These are phyloP conservation scores for Fragum whitleyi DNA, from an alignment of 2,888 invertebrate genomes.

Conservation along the genomic window DNA sequence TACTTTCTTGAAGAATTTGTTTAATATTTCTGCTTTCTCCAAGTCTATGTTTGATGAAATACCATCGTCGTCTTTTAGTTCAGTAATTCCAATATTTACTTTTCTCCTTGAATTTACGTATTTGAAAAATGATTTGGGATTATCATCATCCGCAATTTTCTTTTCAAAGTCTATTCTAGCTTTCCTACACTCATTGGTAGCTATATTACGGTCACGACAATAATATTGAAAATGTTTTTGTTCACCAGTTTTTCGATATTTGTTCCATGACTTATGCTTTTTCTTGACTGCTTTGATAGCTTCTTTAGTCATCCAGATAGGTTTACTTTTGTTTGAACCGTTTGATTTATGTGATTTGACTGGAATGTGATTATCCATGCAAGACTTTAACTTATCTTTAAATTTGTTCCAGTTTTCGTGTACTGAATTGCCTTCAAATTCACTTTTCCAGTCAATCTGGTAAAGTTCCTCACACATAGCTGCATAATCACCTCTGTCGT, in stretches of 20 bases:
- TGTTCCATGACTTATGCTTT: conserved; percentile 21
- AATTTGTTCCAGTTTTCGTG: too few species aligned
- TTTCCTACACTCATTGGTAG: conserved; percentile 27
- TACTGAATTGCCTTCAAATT: too few species aligned
- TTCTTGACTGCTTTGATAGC: conserved; percentile 14
- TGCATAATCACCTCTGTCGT: too few species aligned
- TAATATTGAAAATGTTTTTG: conserved; percentile 5
- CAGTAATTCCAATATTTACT: conserved; percentile 20
- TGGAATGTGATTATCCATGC: not conserved
- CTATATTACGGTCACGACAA: not conserved
- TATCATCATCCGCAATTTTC: conserved; percentile 8
- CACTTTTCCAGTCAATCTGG: too few species aligned
- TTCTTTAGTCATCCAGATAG: conserved; percentile 21
- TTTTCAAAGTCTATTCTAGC: conserved; percentile 24
- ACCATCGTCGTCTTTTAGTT: conserved; percentile 15
- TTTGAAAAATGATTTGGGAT: conserved; percentile 35
- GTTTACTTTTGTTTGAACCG: not conserved
- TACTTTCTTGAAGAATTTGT: conserved; percentile 20
- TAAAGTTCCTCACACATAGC: too few species aligned
- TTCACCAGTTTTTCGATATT: conserved; percentile 5
- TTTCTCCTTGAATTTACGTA: conserved; percentile 21
- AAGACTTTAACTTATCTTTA: not conserved
- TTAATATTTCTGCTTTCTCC: conserved; percentile 30
- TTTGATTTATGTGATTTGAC: not conserved
- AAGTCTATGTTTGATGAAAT: conserved; percentile 2